Evolutionary conservation across 1,140 invertebrate genomes (phyloP), one percentile per base, ranked within the genome.

Genomic region (Tigriopus japonicus): DNA sequence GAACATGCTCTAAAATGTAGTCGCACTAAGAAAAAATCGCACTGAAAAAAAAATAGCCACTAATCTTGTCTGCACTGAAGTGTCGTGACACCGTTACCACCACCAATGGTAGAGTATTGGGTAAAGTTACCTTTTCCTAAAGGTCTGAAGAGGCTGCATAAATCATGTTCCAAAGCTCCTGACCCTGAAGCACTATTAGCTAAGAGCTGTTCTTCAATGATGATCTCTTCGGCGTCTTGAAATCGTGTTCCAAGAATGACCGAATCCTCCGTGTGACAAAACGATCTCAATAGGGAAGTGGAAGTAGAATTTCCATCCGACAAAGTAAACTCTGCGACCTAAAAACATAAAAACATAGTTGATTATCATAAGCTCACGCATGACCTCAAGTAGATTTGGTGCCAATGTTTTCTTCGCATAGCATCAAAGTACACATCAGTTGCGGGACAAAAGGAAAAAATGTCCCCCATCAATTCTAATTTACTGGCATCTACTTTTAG

Each of bases 171-270:
- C 61, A 98, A 73, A 17, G 92, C 91, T 52, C 91, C 87, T 12
- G 91, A 95, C 14, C 92, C 91, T 52, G 88, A 87, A 14, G 91
- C 90, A 74, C 86, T 89, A 68, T 88, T 87, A 1, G 86, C 82
- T 41, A 93, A 72, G 86, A 96, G 90, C 81, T 98, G 93, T 77
- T 98, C 91, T 75, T 98, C 94, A 66, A 98, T 91, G 42, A 85
- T 85, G 61, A 88, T 84, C 73, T 97, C 91, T 75, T 98, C 93
- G 7, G 89, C 94, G 70, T 96, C 89, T 70, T 93, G 87, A 17
- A 91, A 74, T 84, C 86, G 86, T 51, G 86, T 85, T 23, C 85
- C 83, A 42, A 90, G 73, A 62, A 95, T 80, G 15, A 93, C 84
- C 0, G 84, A 85, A 70, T 73, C 73, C 65, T 94, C 87, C 2